Conservation (phyloP, 2,888 invertebrate genomes). For the Zygaena filipendulae region DNA sequence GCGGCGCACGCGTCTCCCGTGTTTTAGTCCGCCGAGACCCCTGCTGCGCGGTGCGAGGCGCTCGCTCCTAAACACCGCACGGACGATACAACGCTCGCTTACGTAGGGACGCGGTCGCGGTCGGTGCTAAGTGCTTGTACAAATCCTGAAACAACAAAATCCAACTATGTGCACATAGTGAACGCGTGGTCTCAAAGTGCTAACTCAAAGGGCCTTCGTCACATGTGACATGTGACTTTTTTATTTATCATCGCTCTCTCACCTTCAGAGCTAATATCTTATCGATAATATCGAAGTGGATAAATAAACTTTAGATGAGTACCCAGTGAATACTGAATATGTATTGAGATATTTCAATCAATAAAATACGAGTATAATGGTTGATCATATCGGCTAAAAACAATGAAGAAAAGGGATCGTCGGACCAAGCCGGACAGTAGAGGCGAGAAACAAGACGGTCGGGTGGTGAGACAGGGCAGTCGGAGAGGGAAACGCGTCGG, state of each 20-base stretch:
- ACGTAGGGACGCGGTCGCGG: too few relatives aligned
- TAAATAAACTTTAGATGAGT: too few relatives aligned
- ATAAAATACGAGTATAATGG: too few relatives aligned
- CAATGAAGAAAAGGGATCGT: slow-evolving; percentile 50
- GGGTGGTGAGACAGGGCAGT: slow-evolving; percentile 22
- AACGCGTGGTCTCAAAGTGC: slow-evolving; percentile 26
- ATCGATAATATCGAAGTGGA: too few relatives aligned
- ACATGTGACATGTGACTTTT: slow-evolving; percentile 42
- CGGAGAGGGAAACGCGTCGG: slow-evolving; percentile 14
- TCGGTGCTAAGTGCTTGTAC: slow-evolving; percentile 29
- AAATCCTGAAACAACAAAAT: slow-evolving; percentile 32
- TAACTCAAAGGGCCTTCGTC: slow-evolving; percentile 48
- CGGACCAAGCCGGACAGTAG: slow-evolving; percentile 30
- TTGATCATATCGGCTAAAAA: too few relatives aligned
- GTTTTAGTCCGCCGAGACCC: slow-evolving; percentile 35
- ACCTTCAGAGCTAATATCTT: slow-evolving; percentile 53
- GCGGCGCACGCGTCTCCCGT: slow-evolving; percentile 24
- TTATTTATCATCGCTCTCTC: slow-evolving; percentile 51
- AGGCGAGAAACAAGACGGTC: slow-evolving; percentile 24
- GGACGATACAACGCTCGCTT: too few relatives aligned
- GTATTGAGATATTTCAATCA: too few relatives aligned
- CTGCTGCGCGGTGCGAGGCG: slow-evolving; percentile 20
- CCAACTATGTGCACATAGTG: neutral
- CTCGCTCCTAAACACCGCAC: slow-evolving; percentile 24
- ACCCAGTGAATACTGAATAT: too few relatives aligned